A percentile compares a stretch with the other conserved stretches of the same genome.
Evolutionary conservation across 2,113 vertebrate genomes (phyloP).

Genomic region (Paralichthys olivaceus): DNA sequence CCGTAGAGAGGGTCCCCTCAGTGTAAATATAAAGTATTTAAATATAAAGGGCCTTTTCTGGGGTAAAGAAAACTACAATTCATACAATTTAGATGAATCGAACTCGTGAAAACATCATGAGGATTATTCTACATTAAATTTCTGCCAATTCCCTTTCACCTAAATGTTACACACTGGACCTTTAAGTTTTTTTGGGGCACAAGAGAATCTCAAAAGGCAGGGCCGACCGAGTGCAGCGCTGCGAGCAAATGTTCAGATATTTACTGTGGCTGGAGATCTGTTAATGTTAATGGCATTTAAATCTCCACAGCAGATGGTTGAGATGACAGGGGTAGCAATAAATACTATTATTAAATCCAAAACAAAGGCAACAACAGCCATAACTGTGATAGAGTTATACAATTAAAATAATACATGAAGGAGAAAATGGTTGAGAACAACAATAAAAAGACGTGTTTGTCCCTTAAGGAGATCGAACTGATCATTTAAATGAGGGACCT

Average conservation of each 20-base stretch:
- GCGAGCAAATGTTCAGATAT: conserved; percentile 28
- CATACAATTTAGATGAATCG: too few species aligned
- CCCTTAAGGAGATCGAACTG: neutral
- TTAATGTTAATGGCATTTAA: conserved; percentile 50
- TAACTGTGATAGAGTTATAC: conserved; percentile 18
- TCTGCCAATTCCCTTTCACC: too few species aligned
- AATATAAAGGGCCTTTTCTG: too few species aligned
- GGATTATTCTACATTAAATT: too few species aligned
- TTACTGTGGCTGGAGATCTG: conserved; percentile 33
- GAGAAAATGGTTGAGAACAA: neutral
- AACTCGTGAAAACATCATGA: too few species aligned
- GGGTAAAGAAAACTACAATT: too few species aligned
- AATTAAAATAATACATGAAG: neutral
- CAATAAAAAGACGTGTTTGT: neutral
- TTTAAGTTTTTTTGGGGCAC: too few species aligned
- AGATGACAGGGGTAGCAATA: conserved; percentile 18
- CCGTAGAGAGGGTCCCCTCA: too few species aligned
- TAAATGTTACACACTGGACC: too few species aligned
- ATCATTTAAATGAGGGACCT: conserved; percentile 24
- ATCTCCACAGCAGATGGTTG: conserved; percentile 54
- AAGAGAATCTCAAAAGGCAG: neutral
- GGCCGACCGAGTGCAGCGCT: conserved; percentile 8
- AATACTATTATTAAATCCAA: conserved; percentile 26
- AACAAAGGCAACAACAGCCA: conserved; percentile 3
- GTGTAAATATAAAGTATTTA: too few species aligned